Evolutionary conservation across 1,140 invertebrate species (phyloP), one percentile per base, ranked within the genome.

Genomic region (Ceratitis capitata): DNA sequence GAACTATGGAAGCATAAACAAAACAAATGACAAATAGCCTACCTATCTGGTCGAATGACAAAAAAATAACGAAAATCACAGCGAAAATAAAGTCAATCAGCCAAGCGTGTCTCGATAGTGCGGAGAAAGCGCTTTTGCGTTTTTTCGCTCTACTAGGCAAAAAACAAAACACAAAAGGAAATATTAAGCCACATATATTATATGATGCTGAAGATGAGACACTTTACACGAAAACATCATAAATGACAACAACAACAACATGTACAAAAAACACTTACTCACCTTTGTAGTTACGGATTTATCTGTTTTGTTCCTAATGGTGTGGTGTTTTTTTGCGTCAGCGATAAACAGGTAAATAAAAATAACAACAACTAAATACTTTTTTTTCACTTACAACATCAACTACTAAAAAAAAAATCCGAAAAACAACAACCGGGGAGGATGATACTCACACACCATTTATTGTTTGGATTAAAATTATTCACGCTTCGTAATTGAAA

Each of bases 141-240:
- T 45, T 78, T 78, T 78, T 78, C 69, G 69, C 69, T 78, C 42
- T 23, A 78, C 42, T 78, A 45, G 19, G 39, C 5, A 4, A 14
- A 4, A 14, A 35, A 29, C 42, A 45, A 12, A n/a, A 5, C 69
- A 19, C 69, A 78, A 69, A 69, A n/a, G n/a, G n/a, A n/a, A 39
- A 23, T 39, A 35, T 9, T 23, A 23, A 45, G 42, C 69, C 23
- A 26, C 69, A 45, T 64, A 16, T 16, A 61, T 39, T 9, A 45
- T 29, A 64, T 35, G 29, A 64, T 19, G 10, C 9, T 64, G 69
- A 78, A n/a, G 69, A 78, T 78, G 39, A 78, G 69, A 78, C 69
- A 78, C 69, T 78, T 78, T 78, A 78, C 69, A 78, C 39, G 69
- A 78, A 69, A 69, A 78, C 69, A 78, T 45, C 69, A 45, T 78